Evolutionary conservation across 2,113 vertebrate genomes (phyloP), one percentile per base, ranked within the genome.

Genomic region (Paratilapia polleni): DNA sequence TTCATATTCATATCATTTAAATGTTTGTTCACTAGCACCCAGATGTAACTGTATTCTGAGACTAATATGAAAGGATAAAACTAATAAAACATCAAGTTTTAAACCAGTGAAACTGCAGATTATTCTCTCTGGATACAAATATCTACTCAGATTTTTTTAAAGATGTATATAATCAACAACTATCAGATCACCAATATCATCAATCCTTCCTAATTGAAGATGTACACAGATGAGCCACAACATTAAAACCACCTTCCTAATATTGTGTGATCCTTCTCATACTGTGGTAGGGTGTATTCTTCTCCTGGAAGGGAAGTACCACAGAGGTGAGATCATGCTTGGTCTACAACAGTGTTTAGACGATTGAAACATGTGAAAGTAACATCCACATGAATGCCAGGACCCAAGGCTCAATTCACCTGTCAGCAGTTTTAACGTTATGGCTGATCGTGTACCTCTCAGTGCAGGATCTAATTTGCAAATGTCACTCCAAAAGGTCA

Each of bases 1-100:
- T 9, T 59, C 58, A 80, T 62, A 84, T 79, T 83, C 36, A 19
- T 61, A 63, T 62, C 43, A 83, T 81, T 78, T 58, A 26, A 75
- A 41, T 56, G 62, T 70, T 83, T 31, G n/a, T 83, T 80, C 56
- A 26, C 43, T 58, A 88, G 82, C 77, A 90, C 80, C 64, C 62
- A 24, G 5, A 14, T 81, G 47, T 66, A 43, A 76, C 2, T 17
- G 8, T 54, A 61, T 56, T 75, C 7, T 10, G 0, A 85, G 19
- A 66, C 62, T n/a, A 15, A 6, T 28, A 3, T 62, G 9, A n/a
- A 36, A 64, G 14, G 15, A 62, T 17, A 54, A 49, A 58, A 54
- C 38, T 3, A 43, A 74, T 20, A 26, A 75, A 81, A 74, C 15
- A 57, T 68, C 4, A 60, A 83, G 38, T 5, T 80, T 60, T 49